Conservation (phyloP, 2,113 vertebrate species). For the Megalops atlanticus region DNA sequence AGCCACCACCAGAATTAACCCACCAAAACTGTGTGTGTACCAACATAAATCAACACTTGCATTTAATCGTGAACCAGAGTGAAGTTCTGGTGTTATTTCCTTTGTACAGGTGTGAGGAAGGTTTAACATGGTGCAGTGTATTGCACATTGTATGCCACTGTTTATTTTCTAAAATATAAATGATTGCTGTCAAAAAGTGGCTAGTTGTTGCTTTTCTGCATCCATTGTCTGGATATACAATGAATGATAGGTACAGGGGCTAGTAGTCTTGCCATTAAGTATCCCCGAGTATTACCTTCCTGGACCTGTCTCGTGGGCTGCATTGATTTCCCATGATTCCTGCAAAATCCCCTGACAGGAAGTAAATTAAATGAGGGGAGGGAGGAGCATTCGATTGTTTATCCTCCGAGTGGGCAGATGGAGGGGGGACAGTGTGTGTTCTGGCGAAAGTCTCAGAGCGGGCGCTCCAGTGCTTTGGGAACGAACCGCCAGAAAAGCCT, state of each 20-base stretch:
- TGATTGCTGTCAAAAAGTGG: too few relatives aligned
- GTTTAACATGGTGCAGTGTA: too few relatives aligned
- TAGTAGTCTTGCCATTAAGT: neutral
- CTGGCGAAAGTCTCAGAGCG: neutral
- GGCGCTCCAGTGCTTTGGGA: neutral
- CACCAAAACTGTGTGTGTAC: too few relatives aligned
- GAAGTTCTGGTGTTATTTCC: too few relatives aligned
- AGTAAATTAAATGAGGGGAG: neutral
- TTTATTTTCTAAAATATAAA: too few relatives aligned
- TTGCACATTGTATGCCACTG: too few relatives aligned
- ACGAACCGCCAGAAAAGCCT: neutral
- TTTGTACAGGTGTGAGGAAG: too few relatives aligned
- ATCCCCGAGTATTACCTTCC: neutral
- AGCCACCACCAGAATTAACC: too few relatives aligned
- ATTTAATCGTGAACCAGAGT: too few relatives aligned
- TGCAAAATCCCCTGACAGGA: neutral
- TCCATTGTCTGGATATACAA: neutral
- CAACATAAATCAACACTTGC: too few relatives aligned
- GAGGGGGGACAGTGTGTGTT: neutral
- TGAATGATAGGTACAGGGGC: neutral
- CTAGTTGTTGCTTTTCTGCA: neutral
- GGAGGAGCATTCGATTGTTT: neutral
- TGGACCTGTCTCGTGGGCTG: neutral
- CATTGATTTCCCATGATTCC: conserved; percentile 7
- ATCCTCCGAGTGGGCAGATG: neutral